Evolutionary conservation across 2,113 vertebrate species (phyloP), one percentile per base, ranked within the genome.

Genomic region (Aptenodytes patagonicus): DNA sequence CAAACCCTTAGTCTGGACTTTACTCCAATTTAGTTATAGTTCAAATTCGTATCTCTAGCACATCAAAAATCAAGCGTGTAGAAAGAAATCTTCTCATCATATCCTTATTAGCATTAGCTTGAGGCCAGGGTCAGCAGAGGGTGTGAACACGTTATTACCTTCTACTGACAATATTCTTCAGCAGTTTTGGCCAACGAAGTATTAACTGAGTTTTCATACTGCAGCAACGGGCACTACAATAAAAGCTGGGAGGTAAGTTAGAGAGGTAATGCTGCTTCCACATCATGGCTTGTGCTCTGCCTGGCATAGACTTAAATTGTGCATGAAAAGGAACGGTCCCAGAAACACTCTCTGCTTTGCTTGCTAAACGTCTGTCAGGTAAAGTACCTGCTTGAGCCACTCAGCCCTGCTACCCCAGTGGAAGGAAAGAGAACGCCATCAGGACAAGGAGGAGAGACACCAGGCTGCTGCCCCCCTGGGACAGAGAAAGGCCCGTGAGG

Each of bases 341-440:
- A 65, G 47, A 75, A 87, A 60, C 29, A 65, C 10, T 36, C 25
- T 18, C 65, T 91, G 34, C 44, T 85, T 79, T 87, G 55, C 51
- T 73, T 42, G 51, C 51, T 61, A 54, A 88, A 52, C 0, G 1
- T 22, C 40, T 83, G 28, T 65, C 52, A 65, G 40, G 34, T 36
- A 78, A 89, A 87, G 19, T 20, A 68, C 29, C 57, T 81, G 51
- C 69, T 66, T 58, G 40, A 85, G 73, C 42, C 40, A 46, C 42
- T 72, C 44, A 64, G 31, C 24, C 36, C 76, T 68, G 17, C 13
- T 72, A 29, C 17, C 11, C 10, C 32, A 31, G 10, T 3, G n/a
- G 52, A 71, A 84, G 38, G 52, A 42, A 32, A 47, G 38, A 66
- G 34, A 89, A 47, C 0, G 0, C 17, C 6, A 2, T 22, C 61